Evolutionary conservation across 2,797 vertebrate genomes (phyloP), one percentile per base, ranked within the genome.

Genomic region (Urophycis tenuis): DNA sequence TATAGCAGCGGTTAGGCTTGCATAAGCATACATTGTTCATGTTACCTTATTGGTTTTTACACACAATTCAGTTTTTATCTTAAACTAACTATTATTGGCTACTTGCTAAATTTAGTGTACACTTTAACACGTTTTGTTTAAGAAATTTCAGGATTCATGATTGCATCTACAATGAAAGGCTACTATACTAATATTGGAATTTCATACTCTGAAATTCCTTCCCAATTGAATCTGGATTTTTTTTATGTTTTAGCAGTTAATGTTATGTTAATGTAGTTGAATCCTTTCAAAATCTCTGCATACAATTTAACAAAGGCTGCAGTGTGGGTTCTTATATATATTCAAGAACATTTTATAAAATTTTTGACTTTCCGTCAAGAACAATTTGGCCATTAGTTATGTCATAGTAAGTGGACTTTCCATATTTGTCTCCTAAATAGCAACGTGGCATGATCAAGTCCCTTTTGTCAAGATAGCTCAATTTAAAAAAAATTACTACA

Each of bases 401-500:
- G 60, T 3, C 29, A 25, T 14, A 67, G 22, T 22, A 22, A 53
- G 22, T n/a, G 53, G 25, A 67, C 60, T 67, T 67, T 67, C 53
- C 15, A 29, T 29, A 67, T 29, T 64, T 67, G 53, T n/a, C 53
- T 25, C 10, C n/a, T 29, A 67, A 67, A 67, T 67, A 29, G n/a
- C 60, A 29, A 67, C 5, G n/a, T 67, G 60, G 60, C 60, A 29
- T 7, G 25, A 30, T 29, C 60, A 67, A 29, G 29, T 29, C 25
- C 10, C 29, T 67, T 67, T 29, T 29, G 10, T 67, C 60, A 67
- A 29, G 60, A n/a, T n/a, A 33, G 32, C 14, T 33, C 32, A 30
- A 67, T 77, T 79, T 78, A 31, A 22, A 60, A n/a, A 69, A 76
- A 76, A 11, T 31, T 76, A 8, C 67, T 74, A 5, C 29, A 71